Base-by-base conservation (phyloP, 1,140 invertebrate genomes). In the Orius laevigatus region DNA sequence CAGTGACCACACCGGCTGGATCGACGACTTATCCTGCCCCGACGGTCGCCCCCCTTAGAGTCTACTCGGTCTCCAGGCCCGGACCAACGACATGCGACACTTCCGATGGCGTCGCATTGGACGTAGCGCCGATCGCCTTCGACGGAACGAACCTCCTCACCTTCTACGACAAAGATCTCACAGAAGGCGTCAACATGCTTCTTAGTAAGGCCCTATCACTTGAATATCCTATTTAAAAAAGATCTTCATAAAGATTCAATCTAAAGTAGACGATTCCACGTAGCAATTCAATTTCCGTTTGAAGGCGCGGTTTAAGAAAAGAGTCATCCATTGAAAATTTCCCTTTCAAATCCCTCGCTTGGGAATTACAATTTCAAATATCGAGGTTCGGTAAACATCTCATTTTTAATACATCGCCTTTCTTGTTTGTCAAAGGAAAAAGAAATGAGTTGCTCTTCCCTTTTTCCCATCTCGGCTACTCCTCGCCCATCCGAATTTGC, bases 91-190 rank as follows among this genome's bases (percentile, higher is more conserved):
- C 74, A 57, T 79, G 76, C 59, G 75, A 78, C 58, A 67, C 73
- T 18, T 72, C 71, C 12, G 74, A 77, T 49, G 75, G 75, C 19
- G 71, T 75, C 55, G 62, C 76, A 3, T 58, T 79, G 40, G 76
- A 79, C 60, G 75, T 78, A 49, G 75, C 74, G 8, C 74, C 75
- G 1, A 63, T 77, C 39, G 66, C 72, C 53, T 72, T 76, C 47
- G 70, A 69, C 54, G 72, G 70, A 14, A 67, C 69, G 46, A 75
- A 76, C 55, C 65, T 77, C 35, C 72, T 78, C 56, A 75, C 74
- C 1, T 64, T 79, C 2, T 78, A 77, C 56, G 76, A 79, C 57
- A 78, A 78, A 62, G 76, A 79, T 59, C 65, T 79, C 33, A 72
- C 71, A 19, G 75, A 77, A 56, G 76, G 76, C 51, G 72, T 75